phyloP scores from a whole-genome alignment of 2,888 invertebrate genomes.

The Pelosia muscerda region DNA sequence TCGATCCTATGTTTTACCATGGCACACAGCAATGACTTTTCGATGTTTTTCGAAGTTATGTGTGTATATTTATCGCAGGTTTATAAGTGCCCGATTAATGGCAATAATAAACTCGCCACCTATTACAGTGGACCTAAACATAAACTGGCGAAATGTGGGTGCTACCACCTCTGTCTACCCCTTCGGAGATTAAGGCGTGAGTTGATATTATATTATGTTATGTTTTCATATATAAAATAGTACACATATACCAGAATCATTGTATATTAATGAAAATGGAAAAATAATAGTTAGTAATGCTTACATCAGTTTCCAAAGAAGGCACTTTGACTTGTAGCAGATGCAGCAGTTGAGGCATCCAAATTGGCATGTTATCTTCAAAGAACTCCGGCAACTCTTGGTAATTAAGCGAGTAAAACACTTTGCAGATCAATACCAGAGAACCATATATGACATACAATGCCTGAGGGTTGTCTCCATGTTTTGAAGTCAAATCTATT shows the following conservation, averaged over 20 bases:
- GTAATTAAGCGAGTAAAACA: slow-evolving; percentile 98
- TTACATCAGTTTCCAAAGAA: slow-evolving; percentile 88
- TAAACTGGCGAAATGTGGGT: too few relatives aligned
- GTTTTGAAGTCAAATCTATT: slow-evolving; percentile 92
- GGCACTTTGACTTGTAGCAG: slow-evolving; percentile 93
- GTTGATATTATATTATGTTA: too few relatives aligned
- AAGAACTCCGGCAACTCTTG: slow-evolving; percentile 99
- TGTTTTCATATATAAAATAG: too few relatives aligned
- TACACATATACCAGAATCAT: not conserved
- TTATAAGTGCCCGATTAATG: too few relatives aligned
- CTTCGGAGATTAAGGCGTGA: too few relatives aligned
- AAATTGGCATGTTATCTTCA: slow-evolving; percentile 97
- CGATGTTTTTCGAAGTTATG: too few relatives aligned
- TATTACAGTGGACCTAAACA: too few relatives aligned
- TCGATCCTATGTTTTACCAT: too few relatives aligned
- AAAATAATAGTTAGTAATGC: slow-evolving; percentile 42
- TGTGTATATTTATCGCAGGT: too few relatives aligned
- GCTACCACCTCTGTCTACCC: too few relatives aligned
- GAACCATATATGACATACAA: slow-evolving; percentile 96
- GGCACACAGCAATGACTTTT: too few relatives aligned
- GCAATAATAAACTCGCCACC: too few relatives aligned
- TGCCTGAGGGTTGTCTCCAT: slow-evolving; percentile 93
- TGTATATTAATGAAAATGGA: not conserved
- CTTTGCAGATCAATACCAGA: slow-evolving; percentile 95
- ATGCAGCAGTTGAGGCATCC: slow-evolving; percentile 97